Conservation (phyloP, 2,113 vertebrate genomes). For the Tor tambroides region DNA sequence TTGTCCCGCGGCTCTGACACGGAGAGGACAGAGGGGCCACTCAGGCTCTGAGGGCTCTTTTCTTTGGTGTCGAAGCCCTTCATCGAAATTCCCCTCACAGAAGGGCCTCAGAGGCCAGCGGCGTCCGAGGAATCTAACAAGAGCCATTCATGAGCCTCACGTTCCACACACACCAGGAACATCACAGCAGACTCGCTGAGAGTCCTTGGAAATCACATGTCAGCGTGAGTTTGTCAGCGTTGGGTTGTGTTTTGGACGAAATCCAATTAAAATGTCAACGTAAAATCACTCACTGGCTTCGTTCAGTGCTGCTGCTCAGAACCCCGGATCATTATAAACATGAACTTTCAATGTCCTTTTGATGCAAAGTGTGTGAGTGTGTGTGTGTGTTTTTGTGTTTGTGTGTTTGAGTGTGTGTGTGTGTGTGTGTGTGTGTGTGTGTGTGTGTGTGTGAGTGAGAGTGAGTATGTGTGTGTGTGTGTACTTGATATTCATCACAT, state of each 20-base stretch:
- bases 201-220: background rate
- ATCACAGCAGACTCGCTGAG: background rate
- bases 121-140: constrained; percentile 71
- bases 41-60: constrained; percentile 74
- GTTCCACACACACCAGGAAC: constrained; percentile 26
- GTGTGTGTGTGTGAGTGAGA: too few relatives aligned
- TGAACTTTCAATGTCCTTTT: background rate
- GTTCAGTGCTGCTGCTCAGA: background rate
- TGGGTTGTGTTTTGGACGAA: background rate
- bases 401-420: too few relatives aligned
- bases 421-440: too few relatives aligned
- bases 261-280: background rate
- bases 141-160: constrained; percentile 53
- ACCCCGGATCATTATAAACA: background rate
- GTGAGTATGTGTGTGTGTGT: too few relatives aligned
- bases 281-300: background rate
- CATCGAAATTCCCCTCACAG: constrained; percentile 82
- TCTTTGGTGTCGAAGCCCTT: constrained; percentile 76
- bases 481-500: too few relatives aligned
- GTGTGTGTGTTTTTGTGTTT: too few relatives aligned
- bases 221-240: background rate
- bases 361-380: background rate
- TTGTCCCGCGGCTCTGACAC: constrained; percentile 67
- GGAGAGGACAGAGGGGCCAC: constrained; percentile 76
- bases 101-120: constrained; percentile 76